Percentiles rank a stretch among this genome's conserved stretches.
Evolutionary conservation across 2,797 vertebrate genomes (phyloP).

Genomic region (Erethizon dorsatum): DNA sequence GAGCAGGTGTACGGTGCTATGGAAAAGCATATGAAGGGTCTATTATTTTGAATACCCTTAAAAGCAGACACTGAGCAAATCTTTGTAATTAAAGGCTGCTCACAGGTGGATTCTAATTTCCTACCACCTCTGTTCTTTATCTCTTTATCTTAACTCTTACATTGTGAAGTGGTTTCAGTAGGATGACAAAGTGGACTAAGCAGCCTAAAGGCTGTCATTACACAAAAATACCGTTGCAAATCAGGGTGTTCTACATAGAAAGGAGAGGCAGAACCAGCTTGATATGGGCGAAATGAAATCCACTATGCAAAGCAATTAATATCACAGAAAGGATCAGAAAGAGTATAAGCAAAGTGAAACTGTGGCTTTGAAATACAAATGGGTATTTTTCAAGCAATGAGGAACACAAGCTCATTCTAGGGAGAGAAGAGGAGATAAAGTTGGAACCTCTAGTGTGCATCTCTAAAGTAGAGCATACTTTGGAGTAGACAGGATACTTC

Average conservation of each 20-base stretch:
- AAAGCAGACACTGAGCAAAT: not conserved
- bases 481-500: not conserved
- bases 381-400: not conserved
- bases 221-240: conserved; percentile 17
- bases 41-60: not conserved
- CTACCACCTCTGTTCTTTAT: not conserved
- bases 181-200: not conserved
- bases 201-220: not conserved
- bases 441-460: not conserved
- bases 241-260: not conserved
- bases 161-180: not conserved
- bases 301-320: not conserved
- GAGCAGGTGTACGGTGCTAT: not conserved
- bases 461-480: not conserved
- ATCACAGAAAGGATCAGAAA: not conserved
- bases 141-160: not conserved
- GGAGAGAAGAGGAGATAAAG: not conserved
- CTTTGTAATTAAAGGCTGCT: not conserved
- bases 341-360: not conserved
- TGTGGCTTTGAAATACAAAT: conserved; percentile 10
- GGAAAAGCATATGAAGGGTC: not conserved
- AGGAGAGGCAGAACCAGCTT: not conserved
- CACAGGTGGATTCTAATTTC: not conserved
- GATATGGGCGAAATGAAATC: not conserved
- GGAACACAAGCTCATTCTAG: not conserved